Percentiles rank a stretch among this genome's conserved stretches.
Conservation (phyloP, 2,888 invertebrate species). For the Drosophila helvetica region DNA sequence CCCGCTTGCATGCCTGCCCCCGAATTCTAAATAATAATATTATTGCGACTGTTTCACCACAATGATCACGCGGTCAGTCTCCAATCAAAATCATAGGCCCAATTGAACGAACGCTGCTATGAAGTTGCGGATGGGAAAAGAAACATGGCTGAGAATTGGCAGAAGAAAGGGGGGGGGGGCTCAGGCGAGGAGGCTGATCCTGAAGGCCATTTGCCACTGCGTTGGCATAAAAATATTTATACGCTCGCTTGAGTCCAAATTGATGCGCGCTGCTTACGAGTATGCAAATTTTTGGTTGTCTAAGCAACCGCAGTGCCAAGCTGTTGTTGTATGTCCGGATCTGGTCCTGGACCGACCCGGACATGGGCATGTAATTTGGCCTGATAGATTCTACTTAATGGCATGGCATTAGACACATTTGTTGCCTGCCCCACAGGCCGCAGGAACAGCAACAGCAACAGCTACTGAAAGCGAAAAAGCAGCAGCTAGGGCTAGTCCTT, state of each 20-base stretch:
- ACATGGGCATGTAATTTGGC: conserved; percentile 61
- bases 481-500: conserved; percentile 3
- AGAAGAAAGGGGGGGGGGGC: background rate
- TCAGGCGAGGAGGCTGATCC: background rate
- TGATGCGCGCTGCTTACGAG: conserved; percentile 68
- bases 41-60: conserved; percentile 40
- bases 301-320: conserved; percentile 63
- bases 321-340: conserved; percentile 42
- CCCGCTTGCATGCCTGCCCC: conserved; percentile 57
- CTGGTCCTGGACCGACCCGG: conserved; percentile 27
- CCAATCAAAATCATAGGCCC: conserved; percentile 19
- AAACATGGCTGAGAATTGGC: background rate
- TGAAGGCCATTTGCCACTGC: conserved; percentile 59
- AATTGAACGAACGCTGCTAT: conserved; percentile 15
- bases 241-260: conserved; percentile 69
- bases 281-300: conserved; percentile 70
- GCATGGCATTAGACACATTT: conserved; percentile 73
- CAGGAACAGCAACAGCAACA: conserved; percentile 4
- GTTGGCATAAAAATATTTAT: conserved; percentile 74
- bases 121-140: conserved; percentile 5
- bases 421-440: conserved; percentile 46
- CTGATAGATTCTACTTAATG: conserved; percentile 75
- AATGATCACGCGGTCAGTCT: conserved; percentile 51
- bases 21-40: conserved; percentile 58
- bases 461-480: conserved; percentile 8